Conservation (phyloP, 1,140 invertebrate species). For the Sminthurides bifidus region DNA sequence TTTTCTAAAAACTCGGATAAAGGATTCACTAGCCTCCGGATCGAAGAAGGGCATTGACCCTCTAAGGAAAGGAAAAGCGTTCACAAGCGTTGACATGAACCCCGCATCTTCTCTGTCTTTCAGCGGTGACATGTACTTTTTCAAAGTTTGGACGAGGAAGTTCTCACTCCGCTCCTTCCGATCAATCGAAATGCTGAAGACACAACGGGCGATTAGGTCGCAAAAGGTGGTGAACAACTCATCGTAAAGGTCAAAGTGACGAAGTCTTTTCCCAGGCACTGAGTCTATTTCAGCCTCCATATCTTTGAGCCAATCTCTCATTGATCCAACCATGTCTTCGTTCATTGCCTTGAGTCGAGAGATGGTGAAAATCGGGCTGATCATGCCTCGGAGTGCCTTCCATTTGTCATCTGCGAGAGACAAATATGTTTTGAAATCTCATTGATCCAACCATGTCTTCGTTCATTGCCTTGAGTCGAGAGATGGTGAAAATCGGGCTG, state of each 20-base stretch:
- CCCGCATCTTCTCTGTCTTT: slow-evolving; percentile 52
- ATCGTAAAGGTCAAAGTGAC: no score
- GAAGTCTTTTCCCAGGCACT: no score
- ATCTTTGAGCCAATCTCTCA: no score
- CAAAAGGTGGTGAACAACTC: no score
- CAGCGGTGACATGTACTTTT: slow-evolving; percentile 42
- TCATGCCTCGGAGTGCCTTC: slow-evolving; percentile 10
- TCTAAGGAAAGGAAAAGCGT: slow-evolving; percentile 20
- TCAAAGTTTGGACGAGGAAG: background rate
- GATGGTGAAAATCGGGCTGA: slow-evolving; percentile 11
- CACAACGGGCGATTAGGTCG: no score
- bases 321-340: background rate
- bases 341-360: slow-evolving; percentile 15
- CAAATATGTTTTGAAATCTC: background rate
- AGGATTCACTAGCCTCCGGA: background rate
- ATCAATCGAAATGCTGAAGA: no score
- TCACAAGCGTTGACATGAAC: slow-evolving; percentile 53
- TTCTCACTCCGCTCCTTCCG: no score
- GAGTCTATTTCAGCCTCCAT: no score
- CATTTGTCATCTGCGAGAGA: slow-evolving; percentile 36
- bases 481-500: slow-evolving; percentile 9
- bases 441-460: background rate
- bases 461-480: slow-evolving; percentile 15
- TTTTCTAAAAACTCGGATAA: background rate
- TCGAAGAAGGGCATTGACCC: slow-evolving; percentile 3